Conservation (phyloP, 2,113 vertebrate genomes). For the Macrotus californicus region DNA sequence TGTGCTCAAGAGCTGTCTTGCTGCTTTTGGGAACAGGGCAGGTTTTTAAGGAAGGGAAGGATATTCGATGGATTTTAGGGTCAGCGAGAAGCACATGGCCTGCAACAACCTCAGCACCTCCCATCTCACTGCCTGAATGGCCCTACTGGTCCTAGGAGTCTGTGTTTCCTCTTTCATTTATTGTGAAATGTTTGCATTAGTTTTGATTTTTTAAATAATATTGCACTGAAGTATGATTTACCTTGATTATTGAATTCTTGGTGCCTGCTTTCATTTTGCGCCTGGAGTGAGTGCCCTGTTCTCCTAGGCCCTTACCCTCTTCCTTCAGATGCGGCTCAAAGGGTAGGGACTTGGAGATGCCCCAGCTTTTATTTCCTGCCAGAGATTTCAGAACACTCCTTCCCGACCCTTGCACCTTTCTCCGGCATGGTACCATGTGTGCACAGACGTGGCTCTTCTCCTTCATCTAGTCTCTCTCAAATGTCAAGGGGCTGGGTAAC, state of each 20-base stretch:
- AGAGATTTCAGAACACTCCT: background rate
- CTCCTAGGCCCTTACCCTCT: background rate
- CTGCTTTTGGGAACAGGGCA: background rate
- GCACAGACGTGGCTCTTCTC: background rate
- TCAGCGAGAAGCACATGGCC: background rate
- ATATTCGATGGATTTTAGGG: background rate
- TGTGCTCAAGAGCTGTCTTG: background rate
- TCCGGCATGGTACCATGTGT: background rate
- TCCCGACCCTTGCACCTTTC: background rate
- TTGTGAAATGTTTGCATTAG: background rate
- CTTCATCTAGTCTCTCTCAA: background rate
- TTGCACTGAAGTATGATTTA: background rate
- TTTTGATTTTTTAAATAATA: background rate
- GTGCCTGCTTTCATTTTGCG: background rate
- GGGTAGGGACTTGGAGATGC: background rate
- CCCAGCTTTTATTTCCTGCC: background rate
- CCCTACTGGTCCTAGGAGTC: no score
- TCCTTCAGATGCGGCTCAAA: background rate
- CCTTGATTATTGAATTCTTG: background rate
- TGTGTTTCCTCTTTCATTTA: background rate
- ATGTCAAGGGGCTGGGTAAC: no score
- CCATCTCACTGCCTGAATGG: background rate
- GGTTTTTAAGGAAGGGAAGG: background rate
- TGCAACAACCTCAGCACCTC: background rate
- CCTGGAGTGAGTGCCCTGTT: background rate